A percentile compares a stretch with the other conserved stretches of the same genome.
Evolutionary conservation across 23 tunicate genomes (phyloP).

Genomic region (Trididemnum miniatum): DNA sequence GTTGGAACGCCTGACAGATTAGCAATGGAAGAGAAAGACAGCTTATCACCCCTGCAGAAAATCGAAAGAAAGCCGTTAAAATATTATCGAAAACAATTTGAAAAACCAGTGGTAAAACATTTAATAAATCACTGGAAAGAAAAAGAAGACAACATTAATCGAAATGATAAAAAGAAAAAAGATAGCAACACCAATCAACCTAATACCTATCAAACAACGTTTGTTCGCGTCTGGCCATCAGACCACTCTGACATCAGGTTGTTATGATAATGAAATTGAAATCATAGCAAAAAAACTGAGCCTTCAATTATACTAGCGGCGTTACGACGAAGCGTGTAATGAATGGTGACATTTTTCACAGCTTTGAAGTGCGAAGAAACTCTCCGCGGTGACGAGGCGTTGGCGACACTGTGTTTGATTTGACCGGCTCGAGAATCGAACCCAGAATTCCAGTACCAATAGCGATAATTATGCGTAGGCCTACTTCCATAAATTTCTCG

Average conservation of each 20-base stretch:
- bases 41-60: conserved; percentile 1
- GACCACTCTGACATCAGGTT: not conserved
- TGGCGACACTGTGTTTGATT: too few species aligned
- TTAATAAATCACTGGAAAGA: conserved; percentile 9
- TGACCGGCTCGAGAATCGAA: too few species aligned
- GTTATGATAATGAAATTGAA: too few species aligned
- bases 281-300: too few species aligned
- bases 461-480: too few species aligned
- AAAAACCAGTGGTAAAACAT: not conserved
- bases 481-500: too few species aligned
- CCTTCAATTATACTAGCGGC: too few species aligned
- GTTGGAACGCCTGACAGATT: not conserved
- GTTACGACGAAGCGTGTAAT: too few species aligned
- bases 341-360: too few species aligned
- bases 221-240: conserved; percentile 50
- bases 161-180: not conserved
- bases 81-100: not conserved
- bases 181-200: not conserved
- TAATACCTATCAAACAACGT: conserved; percentile 49
- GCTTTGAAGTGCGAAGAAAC: too few species aligned
- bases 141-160: not conserved
- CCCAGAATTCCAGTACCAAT: too few species aligned
- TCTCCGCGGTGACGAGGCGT: too few species aligned
- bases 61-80: not conserved
- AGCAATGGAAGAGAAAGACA: conserved; percentile 11